Conservation (phyloP, 2,797 vertebrate genomes). For the Synaphobranchus kaupii region DNA sequence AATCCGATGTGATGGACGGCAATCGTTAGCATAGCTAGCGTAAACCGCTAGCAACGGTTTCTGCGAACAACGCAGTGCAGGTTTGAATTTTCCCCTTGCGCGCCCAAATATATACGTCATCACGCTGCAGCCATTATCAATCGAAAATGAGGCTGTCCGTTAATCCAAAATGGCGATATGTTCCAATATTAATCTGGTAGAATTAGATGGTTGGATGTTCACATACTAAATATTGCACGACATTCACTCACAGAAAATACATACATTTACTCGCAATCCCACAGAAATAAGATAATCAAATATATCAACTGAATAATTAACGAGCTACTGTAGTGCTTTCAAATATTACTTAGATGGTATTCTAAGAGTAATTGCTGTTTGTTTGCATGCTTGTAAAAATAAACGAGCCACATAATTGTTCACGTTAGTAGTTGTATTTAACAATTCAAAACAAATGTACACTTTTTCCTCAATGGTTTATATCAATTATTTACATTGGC, state of each 20-base stretch:
- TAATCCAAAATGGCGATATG: constrained; percentile 26
- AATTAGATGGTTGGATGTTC: background rate
- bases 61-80: background rate
- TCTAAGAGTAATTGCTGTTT: background rate
- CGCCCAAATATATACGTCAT: constrained; percentile 59
- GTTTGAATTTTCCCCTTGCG: constrained; percentile 65
- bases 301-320: background rate
- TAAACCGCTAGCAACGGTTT: constrained; percentile 41
- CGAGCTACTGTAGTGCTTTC: background rate
- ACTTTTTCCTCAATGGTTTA: constrained; percentile 67
- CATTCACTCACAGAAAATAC: background rate
- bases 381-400: constrained; percentile 5
- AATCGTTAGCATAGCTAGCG: background rate
- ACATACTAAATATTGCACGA: background rate
- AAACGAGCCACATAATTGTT: constrained; percentile 40
- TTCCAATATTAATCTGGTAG: background rate
- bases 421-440: constrained; percentile 80
- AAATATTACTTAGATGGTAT: background rate
- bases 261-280: background rate
- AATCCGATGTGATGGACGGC: background rate
- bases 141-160: background rate
- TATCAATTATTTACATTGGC: constrained; percentile 70
- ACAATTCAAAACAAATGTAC: constrained; percentile 72
- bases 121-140: constrained; percentile 26
- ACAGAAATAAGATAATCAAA: background rate